Conservation (phyloP, 2,797 vertebrate genomes). For the Pipistrellus pipistrellus region DNA sequence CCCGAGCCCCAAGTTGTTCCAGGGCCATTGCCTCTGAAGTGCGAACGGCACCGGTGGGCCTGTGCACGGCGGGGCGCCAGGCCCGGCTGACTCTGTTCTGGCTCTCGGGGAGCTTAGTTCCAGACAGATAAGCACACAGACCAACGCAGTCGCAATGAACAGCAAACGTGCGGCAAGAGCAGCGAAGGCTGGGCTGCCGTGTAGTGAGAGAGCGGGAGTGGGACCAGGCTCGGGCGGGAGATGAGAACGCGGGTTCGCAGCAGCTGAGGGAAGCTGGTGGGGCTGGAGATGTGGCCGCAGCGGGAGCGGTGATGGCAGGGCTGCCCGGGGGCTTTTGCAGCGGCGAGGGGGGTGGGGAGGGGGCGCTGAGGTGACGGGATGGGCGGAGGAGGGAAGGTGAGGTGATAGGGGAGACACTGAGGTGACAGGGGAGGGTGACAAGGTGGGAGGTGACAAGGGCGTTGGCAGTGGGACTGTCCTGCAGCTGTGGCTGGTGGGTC, state of each 20-base stretch:
- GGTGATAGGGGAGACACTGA: too few relatives aligned
- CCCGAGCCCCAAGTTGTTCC: neutral
- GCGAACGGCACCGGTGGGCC: neutral
- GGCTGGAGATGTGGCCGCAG: neutral
- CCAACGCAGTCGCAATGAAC: too few relatives aligned
- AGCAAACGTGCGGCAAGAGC: neutral
- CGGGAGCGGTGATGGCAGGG: neutral
- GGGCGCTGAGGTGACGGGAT: too few relatives aligned
- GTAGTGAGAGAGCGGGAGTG: rapidly evolving
- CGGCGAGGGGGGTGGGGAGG: too few relatives aligned
- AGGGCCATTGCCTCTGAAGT: neutral
- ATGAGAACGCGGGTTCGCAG: too few relatives aligned
- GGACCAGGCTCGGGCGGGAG: too few relatives aligned
- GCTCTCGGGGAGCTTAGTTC: neutral
- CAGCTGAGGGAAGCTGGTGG: neutral
- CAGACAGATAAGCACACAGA: neutral
- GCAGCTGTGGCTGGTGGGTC: neutral
- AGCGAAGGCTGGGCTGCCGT: neutral
- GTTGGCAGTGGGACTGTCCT: neutral
- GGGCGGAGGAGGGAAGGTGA: too few relatives aligned
- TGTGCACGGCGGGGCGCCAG: neutral
- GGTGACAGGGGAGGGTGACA: too few relatives aligned
- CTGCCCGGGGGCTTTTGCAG: too few relatives aligned
- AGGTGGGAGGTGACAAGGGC: neutral
- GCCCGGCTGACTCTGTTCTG: too few relatives aligned